Evolutionary conservation across 2,113 vertebrate species (phyloP), one percentile per base, ranked within the genome.

Genomic region (Clarias batrachus): DNA sequence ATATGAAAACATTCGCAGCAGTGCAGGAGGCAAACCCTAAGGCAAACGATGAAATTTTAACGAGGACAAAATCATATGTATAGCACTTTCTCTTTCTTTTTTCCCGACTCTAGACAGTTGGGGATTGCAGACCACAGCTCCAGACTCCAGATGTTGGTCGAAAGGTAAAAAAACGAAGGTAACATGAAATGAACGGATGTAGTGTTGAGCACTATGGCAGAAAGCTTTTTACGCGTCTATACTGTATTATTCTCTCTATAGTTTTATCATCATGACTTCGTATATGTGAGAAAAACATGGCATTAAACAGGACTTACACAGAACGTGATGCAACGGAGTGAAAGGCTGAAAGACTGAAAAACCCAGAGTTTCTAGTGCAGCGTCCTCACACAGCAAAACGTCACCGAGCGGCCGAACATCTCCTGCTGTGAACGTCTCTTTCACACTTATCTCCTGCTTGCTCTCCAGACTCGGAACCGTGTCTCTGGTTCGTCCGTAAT

Each of bases 11-110:
- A 17, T 21, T 27, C 17, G 21, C 70, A 21, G 76, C 57, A 17
- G 57, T 86, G 71, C 54, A 87, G 73, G 30, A 68, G 74, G 57
- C 76, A n/a, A 79, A 21, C 74, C 77, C 85, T 48, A 3, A 70
- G 77, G 83, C 65, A 66, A 41, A 85, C 87, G 59, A 83, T 86
- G 74, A 79, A 84, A 85, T 85, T 68, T 87, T 62, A 78, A 71
- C 54, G 56, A 87, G 62, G 71, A 71, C 66, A 52, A 73, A 86
- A 73, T 3, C 56, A 23, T 30, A 19, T 52, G 17, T 37, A 11
- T 33, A 73, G 21, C 33, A 23, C n/a, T 76, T 66, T 52, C 66
- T 79, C 19, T 74, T 41, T 62, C 23, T 27, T 63, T 19, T 33
- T 73, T 63, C 2, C 48, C 62, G 3, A 65, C 41, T 13, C 23